Evolutionary conservation across 2,113 vertebrate genomes (phyloP), one percentile per base, ranked within the genome.

Genomic region (Chauna torquata): DNA sequence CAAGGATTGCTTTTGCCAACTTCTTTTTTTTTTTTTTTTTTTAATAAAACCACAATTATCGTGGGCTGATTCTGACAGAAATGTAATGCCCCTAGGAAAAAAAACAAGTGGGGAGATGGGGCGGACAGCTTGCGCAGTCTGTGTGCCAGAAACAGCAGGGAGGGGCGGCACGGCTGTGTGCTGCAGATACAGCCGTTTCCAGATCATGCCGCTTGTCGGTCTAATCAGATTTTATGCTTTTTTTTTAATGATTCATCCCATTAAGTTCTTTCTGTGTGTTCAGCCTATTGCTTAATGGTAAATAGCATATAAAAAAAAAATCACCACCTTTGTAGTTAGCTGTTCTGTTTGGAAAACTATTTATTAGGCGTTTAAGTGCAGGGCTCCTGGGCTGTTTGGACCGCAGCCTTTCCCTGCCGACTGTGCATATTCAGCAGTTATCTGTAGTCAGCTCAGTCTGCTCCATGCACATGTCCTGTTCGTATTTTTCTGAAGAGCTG

Each of bases 181-280:
- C 74, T 65, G 91, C n/a, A 75, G 79, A 36, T 74, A 82, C 65
- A 68, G 66, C 91, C 96, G 91, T 85, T 94, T 96, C 94, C 89
- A 96, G 92, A 96, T 96, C 93, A 94, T 82, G 45, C 70, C 72
- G 70, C 64, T 61, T 50, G 59, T 52, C 32, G 55, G 52, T 82
- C 88, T 96, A 97, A 97, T 98, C 96, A 97, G 96, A 97, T 97
- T 98, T 96, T 95, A 90, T 91, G 78, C 94, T 50, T 93, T 74
- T 83, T 54, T 88, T 81, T 91, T 72, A 18, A 71, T 71, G 68
- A 94, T 92, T 74, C 66, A 71, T 84, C 49, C 91, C 86, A 81
- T 95, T 92, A 88, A 79, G 62, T 47, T 75, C 54, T 82, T 94
- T 86, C 61, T 95, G 81, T 58, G 30, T 66, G 30, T 57, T 57